These are phyloP conservation scores for Cephus runcator DNA, from an alignment of 2,888 invertebrate genomes.

Conservation along the genomic window DNA sequence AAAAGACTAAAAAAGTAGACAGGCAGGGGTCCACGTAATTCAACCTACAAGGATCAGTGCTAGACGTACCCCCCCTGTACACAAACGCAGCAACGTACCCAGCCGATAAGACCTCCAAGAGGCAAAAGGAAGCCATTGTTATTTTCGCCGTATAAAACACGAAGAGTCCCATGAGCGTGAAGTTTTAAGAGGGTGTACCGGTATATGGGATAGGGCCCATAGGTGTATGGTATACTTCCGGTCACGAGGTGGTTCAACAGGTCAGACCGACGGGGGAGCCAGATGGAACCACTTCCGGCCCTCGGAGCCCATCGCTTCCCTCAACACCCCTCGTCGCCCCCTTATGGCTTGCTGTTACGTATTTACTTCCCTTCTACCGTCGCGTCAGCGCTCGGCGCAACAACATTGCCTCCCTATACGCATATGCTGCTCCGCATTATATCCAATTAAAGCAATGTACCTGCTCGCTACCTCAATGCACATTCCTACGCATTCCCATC, in stretches of 20 bases:
- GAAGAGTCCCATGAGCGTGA: background rate
- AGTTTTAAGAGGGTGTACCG: background rate
- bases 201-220: constrained; percentile 36
- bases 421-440: too few relatives aligned
- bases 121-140: constrained; percentile 58
- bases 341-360: background rate
- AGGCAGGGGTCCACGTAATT: too few relatives aligned
- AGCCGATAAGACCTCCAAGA: constrained; percentile 46
- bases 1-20: too few relatives aligned
- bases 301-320: constrained; percentile 24
- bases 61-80: constrained; percentile 13
- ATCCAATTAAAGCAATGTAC: too few relatives aligned
- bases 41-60: too few relatives aligned
- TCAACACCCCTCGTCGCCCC: constrained; percentile 11
- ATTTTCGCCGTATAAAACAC: constrained; percentile 32
- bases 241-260: constrained; percentile 66
- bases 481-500: too few relatives aligned
- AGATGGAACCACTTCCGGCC: constrained; percentile 65
- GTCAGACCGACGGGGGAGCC: constrained; percentile 64
- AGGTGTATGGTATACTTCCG: constrained; percentile 61
- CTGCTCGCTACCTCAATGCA: too few relatives aligned
- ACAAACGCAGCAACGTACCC: too few relatives aligned
- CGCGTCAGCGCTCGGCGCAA: too few relatives aligned
- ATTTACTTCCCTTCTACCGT: too few relatives aligned
- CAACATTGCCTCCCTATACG: too few relatives aligned